Base-by-base conservation (phyloP, 2,797 vertebrate species). In the Monodelphis domestica region DNA sequence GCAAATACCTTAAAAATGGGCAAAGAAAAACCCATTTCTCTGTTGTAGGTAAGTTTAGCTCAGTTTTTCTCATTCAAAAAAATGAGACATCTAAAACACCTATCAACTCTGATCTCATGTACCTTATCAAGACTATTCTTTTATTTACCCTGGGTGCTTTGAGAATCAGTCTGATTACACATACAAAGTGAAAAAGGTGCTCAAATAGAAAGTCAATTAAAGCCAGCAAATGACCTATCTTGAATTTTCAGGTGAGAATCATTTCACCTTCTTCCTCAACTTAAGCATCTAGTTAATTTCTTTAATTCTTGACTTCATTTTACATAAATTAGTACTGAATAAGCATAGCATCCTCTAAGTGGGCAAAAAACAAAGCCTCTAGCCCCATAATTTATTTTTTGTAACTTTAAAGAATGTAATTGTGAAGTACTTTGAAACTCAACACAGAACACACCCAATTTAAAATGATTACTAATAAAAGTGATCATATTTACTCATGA, bases 321-420 rank as follows among this genome's bases (percentile, higher is more conserved):
- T 45, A 84, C 12, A 45, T 84, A 84, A 57, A 21, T 11, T 45
- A 45, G 70, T 2, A 78, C 3, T 45, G 7, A 84, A 3, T 78
- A 45, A 78, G 9, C 38, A 84, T 45, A 10, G 2, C 38, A 84
- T 84, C 84, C 17, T 26, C 21, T 84, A 9, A n/a, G 24, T 15
- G 5, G 15, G 11, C 26, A 21, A 24, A 24, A 78, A 38, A 17
- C 24, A 26, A 91, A 21, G n/a, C 38, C 88, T 90, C 87, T 89
- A 53, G 93, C 56, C 52, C 57, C 87, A 55, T 45, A 88, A 28
- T 14, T 87, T 95, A 38, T 30, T 90, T 88, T 92, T 93, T 91
- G 45, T 57, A 53, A 95, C 54, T 1, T 56, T 26, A 7, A 84
- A 45, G 70, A 84, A 50, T 3, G 3, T 9, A 84, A 63, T 5